Conservation (phyloP, 53 echinoderm and acorn worm genomes). For the Actinopyga echinites region DNA sequence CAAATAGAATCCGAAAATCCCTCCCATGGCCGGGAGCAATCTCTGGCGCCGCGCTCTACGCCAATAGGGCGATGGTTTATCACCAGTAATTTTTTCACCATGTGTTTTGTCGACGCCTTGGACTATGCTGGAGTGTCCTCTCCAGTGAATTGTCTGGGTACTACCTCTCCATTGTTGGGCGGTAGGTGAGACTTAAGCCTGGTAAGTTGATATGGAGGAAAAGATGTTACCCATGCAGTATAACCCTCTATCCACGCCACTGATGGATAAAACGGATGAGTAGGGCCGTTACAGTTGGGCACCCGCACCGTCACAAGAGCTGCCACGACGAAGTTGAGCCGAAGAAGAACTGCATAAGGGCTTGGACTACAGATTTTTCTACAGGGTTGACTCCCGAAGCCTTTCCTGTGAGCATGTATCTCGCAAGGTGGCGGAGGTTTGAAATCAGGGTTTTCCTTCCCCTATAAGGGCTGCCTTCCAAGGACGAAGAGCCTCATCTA, state of each 20-base stretch:
- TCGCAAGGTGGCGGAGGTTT: conserved; percentile 22
- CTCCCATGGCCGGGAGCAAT: conserved; percentile 60
- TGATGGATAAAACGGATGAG: conserved; percentile 51
- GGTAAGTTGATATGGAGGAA: conserved; percentile 57
- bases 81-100: conserved; percentile 65
- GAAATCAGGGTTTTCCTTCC: conserved; percentile 17
- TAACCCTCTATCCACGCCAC: conserved; percentile 66
- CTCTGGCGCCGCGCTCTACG: conserved; percentile 47
- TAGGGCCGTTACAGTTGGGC: conserved; percentile 52
- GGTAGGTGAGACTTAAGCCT: no score
- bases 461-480: not conserved
- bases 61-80: conserved; percentile 55
- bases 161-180: no score
- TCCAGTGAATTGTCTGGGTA: no score
- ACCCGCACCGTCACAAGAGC: conserved; percentile 64
- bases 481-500: not conserved
- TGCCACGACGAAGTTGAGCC: conserved; percentile 35
- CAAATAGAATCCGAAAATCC: conserved; percentile 47
- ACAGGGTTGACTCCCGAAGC: conserved; percentile 43
- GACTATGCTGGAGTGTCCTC: conserved; percentile 60
- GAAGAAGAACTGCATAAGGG: conserved; percentile 52
- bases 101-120: conserved; percentile 62
- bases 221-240: conserved; percentile 3
- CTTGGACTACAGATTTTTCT: conserved; percentile 44
- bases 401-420: not conserved